Base-by-base conservation (phyloP, 1,140 invertebrate genomes). In the Latrodectus geometricus region DNA sequence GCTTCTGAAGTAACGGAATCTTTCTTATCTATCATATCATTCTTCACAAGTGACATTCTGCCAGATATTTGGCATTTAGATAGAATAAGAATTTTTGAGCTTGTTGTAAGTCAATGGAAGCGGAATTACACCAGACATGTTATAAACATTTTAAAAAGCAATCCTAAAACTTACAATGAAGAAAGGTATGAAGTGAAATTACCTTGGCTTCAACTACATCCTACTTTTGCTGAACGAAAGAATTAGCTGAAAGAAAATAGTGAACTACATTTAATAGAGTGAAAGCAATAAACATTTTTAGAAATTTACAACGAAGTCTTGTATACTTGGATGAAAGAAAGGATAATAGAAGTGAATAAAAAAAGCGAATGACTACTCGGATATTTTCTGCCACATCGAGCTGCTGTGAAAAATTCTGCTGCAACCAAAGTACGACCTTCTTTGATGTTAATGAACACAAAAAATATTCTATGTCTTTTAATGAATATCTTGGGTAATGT, bases 21-120 rank as follows among this genome's bases (percentile, higher is more conserved):
- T n/a, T 80, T 85, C 0, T 85, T 90, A 84, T 88, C 89, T 56
- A 56, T 86, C 4, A 72, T 54, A 14, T 52, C 89, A 0, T 73
- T 73, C 8, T 23, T 17, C 11, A 23, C 9, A 9, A 17, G 9
- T 48, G 21, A 73, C 21, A 23, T 73, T 17, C 56, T 91, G 15
- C 82, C 87, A 0, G 88, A 91, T 35, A 88, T 92, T 14, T 92
- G 91, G 90, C 69, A 77, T 15, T 87, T 92, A 20, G 91, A 92
- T 76, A 87, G 88, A 49, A 54, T 92, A 9, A 91, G 91, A 23
- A 92, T 91, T 68, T 52, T 4, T 8, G 90, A 92, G 81, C 90
- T 90, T 0, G 75, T 86, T 14, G 88, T 89, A 87, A 89, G 88
- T 65, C 79, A 88, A 75, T 88, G n/a, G 50, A 82, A 74, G 75